These are phyloP conservation scores for Choloepus didactylus DNA, from an alignment of 2,797 vertebrate species.

Conservation along the genomic window DNA sequence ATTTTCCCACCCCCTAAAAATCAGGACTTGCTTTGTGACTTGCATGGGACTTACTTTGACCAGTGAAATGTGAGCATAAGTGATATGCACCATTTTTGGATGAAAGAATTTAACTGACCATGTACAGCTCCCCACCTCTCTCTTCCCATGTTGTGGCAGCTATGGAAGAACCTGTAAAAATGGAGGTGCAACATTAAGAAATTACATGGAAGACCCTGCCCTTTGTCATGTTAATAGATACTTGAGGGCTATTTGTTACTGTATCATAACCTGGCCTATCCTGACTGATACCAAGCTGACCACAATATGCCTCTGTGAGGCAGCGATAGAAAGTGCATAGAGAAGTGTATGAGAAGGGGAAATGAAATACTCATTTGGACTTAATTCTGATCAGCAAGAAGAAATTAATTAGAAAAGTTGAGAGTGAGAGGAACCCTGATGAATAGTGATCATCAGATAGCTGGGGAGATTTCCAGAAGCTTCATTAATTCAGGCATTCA, in stretches of 20 bases:
- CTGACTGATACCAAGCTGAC: not conserved
- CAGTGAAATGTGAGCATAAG: not conserved
- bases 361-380: not conserved
- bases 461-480: too few relatives aligned
- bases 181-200: not conserved
- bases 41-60: not conserved
- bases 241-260: not conserved
- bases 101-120: not conserved
- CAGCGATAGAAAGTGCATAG: not conserved
- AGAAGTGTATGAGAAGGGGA: too few relatives aligned
- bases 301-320: not conserved
- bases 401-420: not conserved
- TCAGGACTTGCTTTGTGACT: not conserved
- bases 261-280: not conserved
- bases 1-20: not conserved
- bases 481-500: too few relatives aligned
- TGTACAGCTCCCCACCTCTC: not conserved
- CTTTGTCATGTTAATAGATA: not conserved
- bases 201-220: not conserved
- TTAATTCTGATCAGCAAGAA: conserved; percentile 27
- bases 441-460: not conserved
- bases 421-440: not conserved
- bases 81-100: not conserved
- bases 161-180: not conserved
- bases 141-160: not conserved